phyloP scores from a whole-genome alignment of 2,113 vertebrate species.

The Syrrhaptes paradoxus region DNA sequence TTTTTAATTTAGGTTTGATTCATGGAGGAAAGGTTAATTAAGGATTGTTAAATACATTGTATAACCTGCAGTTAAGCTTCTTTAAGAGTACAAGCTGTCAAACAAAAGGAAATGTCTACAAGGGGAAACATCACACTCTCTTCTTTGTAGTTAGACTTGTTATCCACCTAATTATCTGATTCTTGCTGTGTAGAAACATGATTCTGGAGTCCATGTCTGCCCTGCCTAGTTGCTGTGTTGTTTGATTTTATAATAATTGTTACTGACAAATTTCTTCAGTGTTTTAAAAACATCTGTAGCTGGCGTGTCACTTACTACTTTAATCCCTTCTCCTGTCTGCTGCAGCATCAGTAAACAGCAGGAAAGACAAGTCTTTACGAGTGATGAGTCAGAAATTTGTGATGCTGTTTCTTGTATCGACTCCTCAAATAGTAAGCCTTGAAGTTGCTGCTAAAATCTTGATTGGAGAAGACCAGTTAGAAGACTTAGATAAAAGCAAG shows the following conservation, averaged over 20 bases:
- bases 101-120: background rate
- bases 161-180: background rate
- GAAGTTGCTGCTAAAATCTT: slow-evolving; percentile 95
- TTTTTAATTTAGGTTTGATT: background rate
- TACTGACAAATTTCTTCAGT: background rate
- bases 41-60: background rate
- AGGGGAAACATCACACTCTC: background rate
- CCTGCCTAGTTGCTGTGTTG: background rate
- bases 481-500: slow-evolving; percentile 93
- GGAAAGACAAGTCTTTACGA: slow-evolving; percentile 95
- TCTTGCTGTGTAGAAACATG: background rate
- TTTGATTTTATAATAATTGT: background rate
- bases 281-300: slow-evolving; percentile 20
- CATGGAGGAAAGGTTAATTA: background rate
- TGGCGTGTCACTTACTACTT: slow-evolving; percentile 18
- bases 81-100: background rate
- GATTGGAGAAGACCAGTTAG: slow-evolving; percentile 91
- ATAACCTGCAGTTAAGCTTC: background rate
- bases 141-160: background rate
- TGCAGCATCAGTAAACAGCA: slow-evolving; percentile 90
- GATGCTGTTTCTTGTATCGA: slow-evolving; percentile 95
- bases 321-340: slow-evolving; percentile 43
- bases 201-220: background rate
- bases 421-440: slow-evolving; percentile 89
- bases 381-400: slow-evolving; percentile 99